Evolutionary conservation across 64 coral and sea anemone genomes (phyloP), one percentile per base, ranked within the genome.

Genomic region (Pachyseris speciosa): DNA sequence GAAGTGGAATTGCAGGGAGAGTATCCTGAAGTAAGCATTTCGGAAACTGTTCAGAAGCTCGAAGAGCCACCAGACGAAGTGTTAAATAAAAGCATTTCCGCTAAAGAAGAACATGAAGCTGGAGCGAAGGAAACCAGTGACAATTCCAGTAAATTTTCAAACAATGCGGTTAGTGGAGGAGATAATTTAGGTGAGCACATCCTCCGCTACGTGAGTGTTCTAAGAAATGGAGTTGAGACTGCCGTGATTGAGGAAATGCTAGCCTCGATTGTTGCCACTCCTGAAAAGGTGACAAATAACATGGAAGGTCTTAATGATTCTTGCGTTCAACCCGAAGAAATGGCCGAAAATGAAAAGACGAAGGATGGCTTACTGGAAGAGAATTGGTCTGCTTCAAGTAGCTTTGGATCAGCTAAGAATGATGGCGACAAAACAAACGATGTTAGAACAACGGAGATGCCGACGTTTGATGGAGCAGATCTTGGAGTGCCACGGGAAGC

Each of bases 341-440:
- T 7, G 5, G 12, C 27, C 7, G 32, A 24, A 63, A 38, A 37
- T 36, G 34, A 0, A 32, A 58, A 63, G 1, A 39, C 5, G 9
- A 37, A 40, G 1, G 0, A 26, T 25, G 52, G 40, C 59, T 20
- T 80, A 17, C 0, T 22, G 7, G 48, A 61, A 37, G 53, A 81
- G 32, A 61, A 31, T 64, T 81, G 77, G 77, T 81, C 77, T 7
- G 53, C 30, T 2, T 81, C 53, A 40, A 81, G 37, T 36, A 81
- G 49, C 34, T 10, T 17, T 26, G 77, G 31, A 26, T 60, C 77
- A 27, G 2, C 55, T 4, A 53, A 60, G 33, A 27, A 57, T 28
- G 47, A 78, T 17, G 7, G 40, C 7, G 77, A 61, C 6, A 16
- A 61, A 12, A 40, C 2, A 24, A 81, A 27, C 24, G 2, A 0